Conservation (phyloP, 2,113 vertebrate genomes). For the Heteronetta atricapilla region DNA sequence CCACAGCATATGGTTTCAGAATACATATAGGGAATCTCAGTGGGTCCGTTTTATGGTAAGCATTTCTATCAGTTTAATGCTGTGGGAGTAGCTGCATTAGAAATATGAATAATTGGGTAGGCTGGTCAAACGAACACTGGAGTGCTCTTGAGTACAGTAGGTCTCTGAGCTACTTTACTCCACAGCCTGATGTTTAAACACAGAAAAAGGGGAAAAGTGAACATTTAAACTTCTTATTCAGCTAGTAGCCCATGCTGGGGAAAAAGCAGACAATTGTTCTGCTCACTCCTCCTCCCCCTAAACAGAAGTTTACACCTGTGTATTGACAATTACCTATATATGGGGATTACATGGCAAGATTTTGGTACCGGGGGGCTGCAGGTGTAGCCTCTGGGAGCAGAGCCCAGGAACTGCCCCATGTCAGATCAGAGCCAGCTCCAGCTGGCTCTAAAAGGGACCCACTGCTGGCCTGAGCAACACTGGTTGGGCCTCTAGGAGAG, state of each 20-base stretch:
- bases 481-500: neutral
- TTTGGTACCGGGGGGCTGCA: neutral
- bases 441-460: neutral
- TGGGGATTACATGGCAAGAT: neutral
- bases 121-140: constrained; percentile 19
- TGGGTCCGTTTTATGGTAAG: neutral
- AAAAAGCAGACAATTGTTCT: neutral
- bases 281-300: neutral
- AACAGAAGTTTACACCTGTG: neutral
- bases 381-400: no score
- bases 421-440: no score
- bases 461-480: neutral
- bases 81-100: constrained; percentile 40
- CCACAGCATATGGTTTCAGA: neutral
- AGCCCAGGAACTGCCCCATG: no score
- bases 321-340: neutral
- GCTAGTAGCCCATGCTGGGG: neutral
- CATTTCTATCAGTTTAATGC: neutral
- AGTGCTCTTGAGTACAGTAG: neutral
- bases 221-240: neutral
- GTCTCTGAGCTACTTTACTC: constrained; percentile 17
- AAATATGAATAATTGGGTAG: constrained; percentile 21
- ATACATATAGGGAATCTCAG: neutral
- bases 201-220: neutral
- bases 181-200: constrained; percentile 2